phyloP scores from a whole-genome alignment of 2,113 vertebrate genomes.

The Hydrochoerus hydrochaeris region DNA sequence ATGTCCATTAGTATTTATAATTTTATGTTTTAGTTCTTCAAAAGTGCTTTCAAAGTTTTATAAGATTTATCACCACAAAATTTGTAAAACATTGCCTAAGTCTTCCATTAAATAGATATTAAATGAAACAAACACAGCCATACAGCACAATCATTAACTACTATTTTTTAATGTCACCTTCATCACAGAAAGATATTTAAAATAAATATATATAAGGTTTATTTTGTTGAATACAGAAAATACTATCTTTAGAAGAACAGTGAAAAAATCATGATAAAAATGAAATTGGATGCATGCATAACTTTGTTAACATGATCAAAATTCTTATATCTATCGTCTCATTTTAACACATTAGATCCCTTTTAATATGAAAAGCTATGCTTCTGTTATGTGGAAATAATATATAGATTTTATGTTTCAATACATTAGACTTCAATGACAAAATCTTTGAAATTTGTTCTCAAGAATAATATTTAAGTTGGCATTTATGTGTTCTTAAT shows the following conservation, averaged over 20 bases:
- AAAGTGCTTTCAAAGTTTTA: neutral
- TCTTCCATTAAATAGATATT: neutral
- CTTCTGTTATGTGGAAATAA: neutral
- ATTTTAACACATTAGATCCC: neutral
- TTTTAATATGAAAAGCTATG: neutral
- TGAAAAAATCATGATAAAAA: neutral
- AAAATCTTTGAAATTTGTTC: neutral
- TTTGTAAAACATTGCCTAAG: neutral
- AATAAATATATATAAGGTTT: neutral
- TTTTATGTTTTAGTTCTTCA: neutral
- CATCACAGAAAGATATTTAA: neutral
- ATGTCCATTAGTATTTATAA: neutral
- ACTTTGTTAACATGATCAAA: neutral
- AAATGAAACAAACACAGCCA: neutral
- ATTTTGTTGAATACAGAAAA: neutral
- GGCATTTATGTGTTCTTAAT: neutral
- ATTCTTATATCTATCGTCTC: neutral
- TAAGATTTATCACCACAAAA: neutral
- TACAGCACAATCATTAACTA: neutral
- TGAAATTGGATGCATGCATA: neutral
- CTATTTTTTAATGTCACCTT: neutral
- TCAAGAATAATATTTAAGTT: conserved; percentile 40
- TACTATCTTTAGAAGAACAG: neutral
- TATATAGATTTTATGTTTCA: neutral
- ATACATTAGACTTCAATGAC: neutral